Evolutionary conservation across 2,113 vertebrate genomes (phyloP), one percentile per base, ranked within the genome.

Genomic region (Ptyas mucosa): DNA sequence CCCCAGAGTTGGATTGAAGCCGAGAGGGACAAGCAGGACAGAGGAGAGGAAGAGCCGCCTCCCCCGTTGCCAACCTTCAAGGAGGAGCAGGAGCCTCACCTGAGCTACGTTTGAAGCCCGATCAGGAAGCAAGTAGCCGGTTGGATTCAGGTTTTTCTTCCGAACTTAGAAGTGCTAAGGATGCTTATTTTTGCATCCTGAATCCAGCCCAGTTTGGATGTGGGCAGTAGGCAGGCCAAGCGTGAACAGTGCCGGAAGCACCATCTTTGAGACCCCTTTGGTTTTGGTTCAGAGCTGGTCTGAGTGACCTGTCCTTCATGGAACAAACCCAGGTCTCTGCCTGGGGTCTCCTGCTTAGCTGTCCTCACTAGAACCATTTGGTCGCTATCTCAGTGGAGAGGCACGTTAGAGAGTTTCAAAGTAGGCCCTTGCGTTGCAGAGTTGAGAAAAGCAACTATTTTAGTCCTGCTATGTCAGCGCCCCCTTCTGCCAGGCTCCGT

Each of bases 1-100:
- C 99, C 99, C 3, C 99, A 99, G 97, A 99, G 97, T 97, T 99
- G 99, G 99, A 94, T 99, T 24, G 98, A 99, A 87, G 98, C 99
- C 0, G 98, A 99, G 96, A 97, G 95, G 55, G 99, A 99, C 97
- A 98, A 98, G 88, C 98, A 99, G 86, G 98, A 99, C 94, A 94
- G 95, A 0, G 98, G 97, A 85, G 98, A 99, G 12, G 98, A 99
- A 43, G 98, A 98, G 88, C 96, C 97, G 86, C 97, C 97, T 1
- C 97, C 90, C 0, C 92, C 95, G 24, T 97, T 92, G 23, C 96
- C 95, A 3, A 97, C 95, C 0, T 97, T 95, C 2, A 96, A 94
- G 0, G 95, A 94, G 93, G 98, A 97, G 58, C 43, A 98, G 0
- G 97, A 99, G 1, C 85, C 94, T 26, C 97, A 97, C 94, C 95